A percentile compares a stretch with the other conserved stretches of the same genome.
Evolutionary conservation across 2,888 invertebrate species (phyloP).

Genomic region (Empis livida): DNA sequence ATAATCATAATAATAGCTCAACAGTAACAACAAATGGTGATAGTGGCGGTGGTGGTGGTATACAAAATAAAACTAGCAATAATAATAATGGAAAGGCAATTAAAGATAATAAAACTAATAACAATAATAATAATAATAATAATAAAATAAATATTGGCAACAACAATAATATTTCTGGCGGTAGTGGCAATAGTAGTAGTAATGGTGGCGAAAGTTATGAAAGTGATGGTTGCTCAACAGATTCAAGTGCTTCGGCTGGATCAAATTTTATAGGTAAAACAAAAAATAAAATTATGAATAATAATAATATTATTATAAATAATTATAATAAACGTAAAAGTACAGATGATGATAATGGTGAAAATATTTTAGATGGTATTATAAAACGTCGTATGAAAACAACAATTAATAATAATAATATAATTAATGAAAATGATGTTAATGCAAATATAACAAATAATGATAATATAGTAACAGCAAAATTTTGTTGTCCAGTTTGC

Average conservation of each 20-base stretch:
- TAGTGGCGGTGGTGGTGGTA: slow-evolving; percentile 12
- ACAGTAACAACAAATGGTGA: slow-evolving; percentile 5
- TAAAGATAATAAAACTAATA: neutral
- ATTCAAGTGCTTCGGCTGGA: slow-evolving; percentile 34
- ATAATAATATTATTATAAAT: slow-evolving; percentile 10
- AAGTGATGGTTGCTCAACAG: slow-evolving; percentile 42
- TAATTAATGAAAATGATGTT: slow-evolving; percentile 7
- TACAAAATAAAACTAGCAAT: neutral
- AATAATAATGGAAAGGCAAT: neutral
- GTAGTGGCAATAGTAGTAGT: slow-evolving; percentile 6
- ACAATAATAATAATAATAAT: neutral
- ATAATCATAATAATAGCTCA: slow-evolving; percentile 19
- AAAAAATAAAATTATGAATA: slow-evolving; percentile 19
- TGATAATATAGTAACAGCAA: slow-evolving; percentile 12
- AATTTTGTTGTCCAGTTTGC: slow-evolving; percentile 48
- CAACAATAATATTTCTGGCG: neutral
- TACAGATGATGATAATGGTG: slow-evolving; percentile 20
- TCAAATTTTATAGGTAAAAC: slow-evolving; percentile 31
- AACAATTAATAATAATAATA: slow-evolving; percentile 26
- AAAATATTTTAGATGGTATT: slow-evolving; percentile 16
- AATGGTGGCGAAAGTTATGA: slow-evolving; percentile 41
- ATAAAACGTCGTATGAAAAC: slow-evolving; percentile 27
- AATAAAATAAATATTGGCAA: neutral
- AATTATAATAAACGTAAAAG: slow-evolving; percentile 23
- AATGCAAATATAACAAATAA: slow-evolving; percentile 1